phyloP scores from a whole-genome alignment of 1,140 invertebrate species.

The Liolophura sinensis region DNA sequence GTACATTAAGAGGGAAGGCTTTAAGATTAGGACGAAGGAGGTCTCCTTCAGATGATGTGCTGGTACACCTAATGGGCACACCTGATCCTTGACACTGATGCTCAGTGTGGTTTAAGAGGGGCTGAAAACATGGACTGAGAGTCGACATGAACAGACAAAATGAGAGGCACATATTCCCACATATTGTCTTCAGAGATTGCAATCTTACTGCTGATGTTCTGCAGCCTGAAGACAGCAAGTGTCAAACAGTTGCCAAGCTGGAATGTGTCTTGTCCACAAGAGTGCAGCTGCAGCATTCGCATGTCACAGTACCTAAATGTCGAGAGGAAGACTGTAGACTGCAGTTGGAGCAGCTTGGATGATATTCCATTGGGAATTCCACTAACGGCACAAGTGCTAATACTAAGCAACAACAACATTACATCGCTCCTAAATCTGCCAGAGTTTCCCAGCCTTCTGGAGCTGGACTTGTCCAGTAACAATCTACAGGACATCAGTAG shows the following conservation, averaged over 20 bases:
- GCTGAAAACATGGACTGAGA: too few relatives aligned
- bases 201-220: too few relatives aligned
- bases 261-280: slow-evolving; percentile 15
- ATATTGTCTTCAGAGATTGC: too few relatives aligned
- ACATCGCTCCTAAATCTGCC: slow-evolving; percentile 31
- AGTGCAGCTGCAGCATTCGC: slow-evolving; percentile 23
- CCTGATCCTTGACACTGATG: too few relatives aligned
- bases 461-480: slow-evolving; percentile 45
- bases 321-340: slow-evolving; percentile 39
- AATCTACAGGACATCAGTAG: slow-evolving; percentile 30
- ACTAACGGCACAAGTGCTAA: slow-evolving; percentile 33
- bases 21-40: too few relatives aligned
- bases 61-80: too few relatives aligned
- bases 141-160: too few relatives aligned
- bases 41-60: too few relatives aligned
- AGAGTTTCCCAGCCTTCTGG: slow-evolving; percentile 18
- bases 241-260: slow-evolving; percentile 1
- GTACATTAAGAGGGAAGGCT: too few relatives aligned
- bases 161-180: too few relatives aligned
- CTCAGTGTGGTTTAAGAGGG: too few relatives aligned
- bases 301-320: slow-evolving; percentile 5
- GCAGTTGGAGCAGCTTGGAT: slow-evolving; percentile 23
- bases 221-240: too few relatives aligned
- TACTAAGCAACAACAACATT: slow-evolving; percentile 38
- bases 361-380: slow-evolving; percentile 32